phyloP scores from a whole-genome alignment of 2,797 vertebrate species.

The Gymnocypris eckloni region DNA sequence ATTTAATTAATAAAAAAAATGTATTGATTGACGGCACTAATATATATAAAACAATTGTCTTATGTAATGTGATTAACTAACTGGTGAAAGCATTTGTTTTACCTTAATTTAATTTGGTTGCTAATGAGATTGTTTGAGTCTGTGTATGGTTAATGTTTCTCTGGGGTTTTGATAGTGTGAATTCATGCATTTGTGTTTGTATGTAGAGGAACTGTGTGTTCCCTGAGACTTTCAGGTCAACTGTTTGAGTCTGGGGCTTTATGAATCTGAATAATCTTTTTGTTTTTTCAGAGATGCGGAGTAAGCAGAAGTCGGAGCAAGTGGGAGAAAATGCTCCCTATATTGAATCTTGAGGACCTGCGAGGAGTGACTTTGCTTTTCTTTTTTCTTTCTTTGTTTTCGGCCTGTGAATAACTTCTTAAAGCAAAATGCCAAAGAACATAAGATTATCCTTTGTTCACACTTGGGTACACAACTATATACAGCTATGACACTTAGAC shows the following conservation, averaged over 20 bases:
- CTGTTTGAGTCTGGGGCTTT: not conserved
- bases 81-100: not conserved
- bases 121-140: not conserved
- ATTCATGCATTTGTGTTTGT: not conserved
- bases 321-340: not conserved
- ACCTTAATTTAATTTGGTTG: not conserved
- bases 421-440: conserved; percentile 38
- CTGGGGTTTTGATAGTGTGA: not conserved
- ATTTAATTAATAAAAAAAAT: too few species aligned
- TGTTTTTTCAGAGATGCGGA: conserved; percentile 64
- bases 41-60: not conserved
- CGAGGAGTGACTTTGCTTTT: conserved; percentile 28
- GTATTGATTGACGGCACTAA: too few species aligned
- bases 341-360: conserved; percentile 22
- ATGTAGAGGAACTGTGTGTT: not conserved
- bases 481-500: not conserved
- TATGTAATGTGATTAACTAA: not conserved
- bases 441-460: not conserved
- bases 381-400: not conserved
- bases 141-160: not conserved
- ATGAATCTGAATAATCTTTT: not conserved
- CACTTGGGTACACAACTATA: not conserved
- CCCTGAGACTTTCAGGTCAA: not conserved
- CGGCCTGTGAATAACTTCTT: conserved; percentile 54
- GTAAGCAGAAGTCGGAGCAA: conserved; percentile 42